These are phyloP conservation scores for Tragelaphus imberbis DNA, from an alignment of 2,113 vertebrate species.

Conservation along the genomic window DNA sequence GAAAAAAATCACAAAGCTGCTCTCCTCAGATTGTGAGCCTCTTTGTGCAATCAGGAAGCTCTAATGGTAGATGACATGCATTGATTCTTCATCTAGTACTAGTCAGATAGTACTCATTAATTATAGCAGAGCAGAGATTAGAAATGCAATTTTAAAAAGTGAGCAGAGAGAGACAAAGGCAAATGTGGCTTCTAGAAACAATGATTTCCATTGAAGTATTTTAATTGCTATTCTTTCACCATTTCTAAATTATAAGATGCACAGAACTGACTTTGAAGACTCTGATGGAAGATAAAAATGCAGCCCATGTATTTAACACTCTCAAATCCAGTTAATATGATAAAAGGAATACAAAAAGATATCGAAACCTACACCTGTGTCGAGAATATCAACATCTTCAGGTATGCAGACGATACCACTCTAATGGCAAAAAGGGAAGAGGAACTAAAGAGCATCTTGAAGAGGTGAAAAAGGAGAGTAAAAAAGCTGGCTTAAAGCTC, in stretches of 20 bases:
- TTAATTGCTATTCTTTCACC: background rate
- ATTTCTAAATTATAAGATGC: background rate
- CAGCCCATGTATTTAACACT: background rate
- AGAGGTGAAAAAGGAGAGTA: background rate
- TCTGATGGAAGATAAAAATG: background rate
- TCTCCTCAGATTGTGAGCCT: background rate
- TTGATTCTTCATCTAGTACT: background rate
- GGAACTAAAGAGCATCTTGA: background rate
- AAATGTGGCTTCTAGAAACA: background rate
- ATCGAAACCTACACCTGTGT: background rate
- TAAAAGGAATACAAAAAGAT: background rate
- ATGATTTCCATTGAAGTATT: background rate
- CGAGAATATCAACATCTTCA: background rate
- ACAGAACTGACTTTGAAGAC: background rate
- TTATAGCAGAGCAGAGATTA: too few relatives aligned
- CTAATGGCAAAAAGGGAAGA: background rate
- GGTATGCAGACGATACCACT: background rate
- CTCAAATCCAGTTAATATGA: background rate
- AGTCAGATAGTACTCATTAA: background rate
- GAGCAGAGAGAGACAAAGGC: background rate
- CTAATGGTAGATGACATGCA: fast-evolving
- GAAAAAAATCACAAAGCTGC: background rate
- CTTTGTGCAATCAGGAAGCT: background rate
- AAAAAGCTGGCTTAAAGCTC: background rate
- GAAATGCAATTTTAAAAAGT: background rate